Percentiles rank a stretch among this genome's conserved stretches.
These are phyloP conservation scores for Passer montanus DNA, from an alignment of 2,113 vertebrate species.

Conservation along the genomic window DNA sequence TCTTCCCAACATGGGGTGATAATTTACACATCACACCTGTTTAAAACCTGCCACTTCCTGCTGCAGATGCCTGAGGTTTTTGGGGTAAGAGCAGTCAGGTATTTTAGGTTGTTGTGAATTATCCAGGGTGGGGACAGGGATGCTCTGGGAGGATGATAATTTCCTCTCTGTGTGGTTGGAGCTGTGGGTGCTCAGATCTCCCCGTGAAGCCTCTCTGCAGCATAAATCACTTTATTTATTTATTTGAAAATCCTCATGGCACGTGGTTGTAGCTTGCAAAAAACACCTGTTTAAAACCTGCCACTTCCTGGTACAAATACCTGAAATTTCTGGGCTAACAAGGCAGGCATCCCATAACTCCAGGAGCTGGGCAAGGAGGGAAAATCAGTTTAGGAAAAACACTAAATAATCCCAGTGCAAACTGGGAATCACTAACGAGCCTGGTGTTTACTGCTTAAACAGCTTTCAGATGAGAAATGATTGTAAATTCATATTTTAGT, in stretches of 20 bases:
- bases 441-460: neutral
- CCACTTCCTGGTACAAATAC: neutral
- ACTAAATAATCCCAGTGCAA: neutral
- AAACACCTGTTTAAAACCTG: neutral
- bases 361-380: neutral
- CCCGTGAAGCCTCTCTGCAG: neutral
- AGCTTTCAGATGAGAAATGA: neutral
- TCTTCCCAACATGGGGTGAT: neutral
- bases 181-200: neutral
- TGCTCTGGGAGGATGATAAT: neutral
- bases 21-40: neutral
- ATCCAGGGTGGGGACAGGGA: neutral
- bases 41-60: neutral
- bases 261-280: rapidly evolving
- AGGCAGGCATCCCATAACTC: neutral
- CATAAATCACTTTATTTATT: neutral
- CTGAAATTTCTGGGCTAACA: neutral
- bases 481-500: neutral
- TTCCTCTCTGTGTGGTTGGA: neutral
- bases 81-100: neutral
- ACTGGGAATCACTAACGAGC: neutral
- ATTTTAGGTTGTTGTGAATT: neutral
- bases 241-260: neutral
- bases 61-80: neutral
- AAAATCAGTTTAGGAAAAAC: neutral